Percentiles rank a stretch among this genome's conserved stretches.
Evolutionary conservation across 1,140 invertebrate genomes (phyloP).

Genomic region (Centruroides vittatus): DNA sequence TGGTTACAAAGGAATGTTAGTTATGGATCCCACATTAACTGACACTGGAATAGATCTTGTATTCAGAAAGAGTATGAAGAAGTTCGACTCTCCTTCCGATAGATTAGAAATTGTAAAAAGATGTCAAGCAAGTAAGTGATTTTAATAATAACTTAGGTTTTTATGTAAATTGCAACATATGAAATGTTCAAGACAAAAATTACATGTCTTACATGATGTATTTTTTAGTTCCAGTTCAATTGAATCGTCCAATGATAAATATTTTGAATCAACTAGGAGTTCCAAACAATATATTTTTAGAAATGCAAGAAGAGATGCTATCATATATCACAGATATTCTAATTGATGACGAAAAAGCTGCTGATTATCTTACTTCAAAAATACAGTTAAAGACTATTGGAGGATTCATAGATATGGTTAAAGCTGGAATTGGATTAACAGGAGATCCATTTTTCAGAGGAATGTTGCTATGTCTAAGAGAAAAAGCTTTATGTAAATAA

Average conservation of each 20-base stretch:
- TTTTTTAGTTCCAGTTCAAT: conserved; percentile 8
- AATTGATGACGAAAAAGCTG: conserved; percentile 15
- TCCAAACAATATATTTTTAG: conserved; percentile 6
- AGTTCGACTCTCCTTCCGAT: too few species aligned
- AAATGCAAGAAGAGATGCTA: conserved; percentile 10
- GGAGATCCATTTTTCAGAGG: conserved; percentile 17
- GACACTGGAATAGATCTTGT: background rate
- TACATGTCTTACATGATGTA: background rate
- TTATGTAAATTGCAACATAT: too few species aligned
- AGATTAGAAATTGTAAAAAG: too few species aligned
- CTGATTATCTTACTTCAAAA: conserved; percentile 4
- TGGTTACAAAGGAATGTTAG: background rate
- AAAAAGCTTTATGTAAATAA: conserved; percentile 5
- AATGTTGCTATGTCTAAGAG: conserved; percentile 8
- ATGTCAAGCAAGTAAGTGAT: too few species aligned
- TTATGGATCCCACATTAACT: background rate
- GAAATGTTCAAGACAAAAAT: background rate
- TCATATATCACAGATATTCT: conserved; percentile 13
- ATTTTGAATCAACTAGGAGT: conserved; percentile 14
- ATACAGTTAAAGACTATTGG: background rate
- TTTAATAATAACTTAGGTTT: too few species aligned
- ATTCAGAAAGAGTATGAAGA: too few species aligned
- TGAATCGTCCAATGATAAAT: conserved; percentile 16
- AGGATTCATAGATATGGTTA: conserved; percentile 5
- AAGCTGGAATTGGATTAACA: conserved; percentile 10